phyloP scores from a whole-genome alignment of 2,888 invertebrate genomes.

The Halocaridina rubra region DNA sequence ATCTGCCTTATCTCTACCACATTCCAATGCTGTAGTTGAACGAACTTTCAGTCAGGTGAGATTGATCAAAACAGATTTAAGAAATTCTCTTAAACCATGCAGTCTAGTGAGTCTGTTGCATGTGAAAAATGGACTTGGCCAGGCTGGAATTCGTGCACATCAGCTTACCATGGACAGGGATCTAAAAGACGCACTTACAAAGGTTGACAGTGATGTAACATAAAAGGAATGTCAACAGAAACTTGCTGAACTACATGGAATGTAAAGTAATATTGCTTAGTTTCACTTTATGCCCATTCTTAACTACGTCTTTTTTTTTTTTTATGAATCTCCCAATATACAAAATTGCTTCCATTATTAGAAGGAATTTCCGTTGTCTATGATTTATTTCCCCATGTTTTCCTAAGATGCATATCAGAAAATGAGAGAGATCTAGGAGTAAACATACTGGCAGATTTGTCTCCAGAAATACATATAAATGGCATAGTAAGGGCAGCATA shows the following conservation, averaged over 20 bases:
- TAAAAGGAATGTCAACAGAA: not conserved
- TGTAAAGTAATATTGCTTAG: not conserved
- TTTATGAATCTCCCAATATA: not conserved
- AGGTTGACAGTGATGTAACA: not conserved
- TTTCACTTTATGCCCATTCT: not conserved
- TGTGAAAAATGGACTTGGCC: not conserved
- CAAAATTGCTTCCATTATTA: not conserved
- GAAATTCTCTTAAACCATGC: constrained; percentile 21
- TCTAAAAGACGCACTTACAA: not conserved
- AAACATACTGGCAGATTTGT: too few relatives aligned
- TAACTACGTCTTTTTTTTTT: not conserved
- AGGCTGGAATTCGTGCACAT: not conserved
- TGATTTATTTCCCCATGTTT: not conserved
- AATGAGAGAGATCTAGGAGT: too few relatives aligned
- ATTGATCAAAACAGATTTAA: constrained; percentile 12
- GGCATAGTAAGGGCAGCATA: too few relatives aligned
- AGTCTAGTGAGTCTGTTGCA: constrained; percentile 26
- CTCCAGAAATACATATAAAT: too few relatives aligned
- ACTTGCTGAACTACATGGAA: not conserved
- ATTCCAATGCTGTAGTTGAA: constrained; percentile 28
- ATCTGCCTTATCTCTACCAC: not conserved
- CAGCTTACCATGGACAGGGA: not conserved
- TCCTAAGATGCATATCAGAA: not conserved
- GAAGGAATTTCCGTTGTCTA: not conserved
- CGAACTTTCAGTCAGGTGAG: constrained; percentile 25